Base-by-base conservation (phyloP, 2,113 vertebrate species). In the Anolis carolinensis region DNA sequence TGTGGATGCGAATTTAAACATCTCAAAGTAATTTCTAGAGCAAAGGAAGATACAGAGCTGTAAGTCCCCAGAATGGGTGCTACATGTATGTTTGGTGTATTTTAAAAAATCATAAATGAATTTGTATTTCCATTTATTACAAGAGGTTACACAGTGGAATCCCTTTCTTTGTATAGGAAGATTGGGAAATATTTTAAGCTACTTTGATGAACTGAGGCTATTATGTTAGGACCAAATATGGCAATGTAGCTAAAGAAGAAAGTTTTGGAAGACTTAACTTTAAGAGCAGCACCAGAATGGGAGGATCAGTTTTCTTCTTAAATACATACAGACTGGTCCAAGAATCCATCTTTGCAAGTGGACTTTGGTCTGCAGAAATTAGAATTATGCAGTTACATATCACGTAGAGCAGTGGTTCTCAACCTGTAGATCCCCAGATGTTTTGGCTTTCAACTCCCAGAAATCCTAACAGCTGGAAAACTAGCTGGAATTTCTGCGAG, bases 41-140 rank as follows among this genome's bases (percentile, higher is more conserved):
- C 18, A n/a, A n/a, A n/a, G n/a, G n/a, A n/a, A n/a, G n/a, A 7
- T 72, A 73, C 4, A 59, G 23, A 73, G 14, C 7, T 39, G 50
- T 2, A 5, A 73, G 34, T 55, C 30, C 25, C 65, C 27, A 32
- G 16, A 68, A 68, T n/a, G 20, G 63, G 32, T 48, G 32, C 32
- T 27, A 36, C 18, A 16, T 72, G 36, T 68, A 7, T 65, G 14
- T 23, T 63, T 75, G 23, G 25, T 20, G 8, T 63, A 14, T 63
- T 23, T 5, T 74, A 9, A 23, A 25, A 55, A 70, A 59, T 82
- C 20, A 7, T 7, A 39, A 30, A 83, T 62, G 8, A 34, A 62
- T 83, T 36, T 73, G 25, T 23, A 83, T 73, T 59, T 83, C n/a
- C 23, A 83, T 83, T 62, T 73, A 73, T 73, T 36, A 34, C 36